Evolutionary conservation across 2,888 invertebrate species (phyloP).

Genomic region (Erynnis tages): DNA sequence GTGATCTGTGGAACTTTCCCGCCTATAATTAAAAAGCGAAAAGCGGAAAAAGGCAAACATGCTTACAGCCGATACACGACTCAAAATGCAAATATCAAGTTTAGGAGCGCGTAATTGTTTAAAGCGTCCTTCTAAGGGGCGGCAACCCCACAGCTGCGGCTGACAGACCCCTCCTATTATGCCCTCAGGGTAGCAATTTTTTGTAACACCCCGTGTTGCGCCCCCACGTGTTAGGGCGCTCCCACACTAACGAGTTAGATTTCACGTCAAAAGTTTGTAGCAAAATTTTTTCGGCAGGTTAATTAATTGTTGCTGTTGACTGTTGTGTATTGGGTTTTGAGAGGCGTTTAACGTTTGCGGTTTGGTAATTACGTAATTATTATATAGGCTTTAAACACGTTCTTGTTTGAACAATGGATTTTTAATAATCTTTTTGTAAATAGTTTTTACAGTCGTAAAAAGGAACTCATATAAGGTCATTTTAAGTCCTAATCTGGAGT

Average conservation of each 20-base stretch:
- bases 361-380: too few species aligned
- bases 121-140: constrained; percentile 42
- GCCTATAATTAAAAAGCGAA: constrained; percentile 24
- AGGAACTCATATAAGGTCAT: too few species aligned
- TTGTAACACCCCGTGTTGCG: constrained; percentile 62
- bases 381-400: too few species aligned
- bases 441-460: too few species aligned
- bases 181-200: constrained; percentile 64
- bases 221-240: constrained; percentile 29
- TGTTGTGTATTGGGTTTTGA: constrained; percentile 18
- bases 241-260: constrained; percentile 25
- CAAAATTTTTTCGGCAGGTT: constrained; percentile 22
- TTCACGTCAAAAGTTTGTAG: constrained; percentile 21
- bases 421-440: too few species aligned
- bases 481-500: too few species aligned
- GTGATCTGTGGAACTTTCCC: constrained; percentile 1
- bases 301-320: constrained; percentile 20
- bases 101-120: constrained; percentile 57
- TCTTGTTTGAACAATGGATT: too few species aligned
- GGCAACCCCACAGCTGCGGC: constrained; percentile 51
- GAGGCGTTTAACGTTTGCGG: neutral
- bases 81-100: constrained; percentile 53
- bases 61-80: constrained; percentile 31
- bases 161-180: constrained; percentile 59
- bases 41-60: constrained; percentile 30